Evolutionary conservation across 2,888 invertebrate species (phyloP), one percentile per base, ranked within the genome.

Genomic region (Drosophila mimetica): DNA sequence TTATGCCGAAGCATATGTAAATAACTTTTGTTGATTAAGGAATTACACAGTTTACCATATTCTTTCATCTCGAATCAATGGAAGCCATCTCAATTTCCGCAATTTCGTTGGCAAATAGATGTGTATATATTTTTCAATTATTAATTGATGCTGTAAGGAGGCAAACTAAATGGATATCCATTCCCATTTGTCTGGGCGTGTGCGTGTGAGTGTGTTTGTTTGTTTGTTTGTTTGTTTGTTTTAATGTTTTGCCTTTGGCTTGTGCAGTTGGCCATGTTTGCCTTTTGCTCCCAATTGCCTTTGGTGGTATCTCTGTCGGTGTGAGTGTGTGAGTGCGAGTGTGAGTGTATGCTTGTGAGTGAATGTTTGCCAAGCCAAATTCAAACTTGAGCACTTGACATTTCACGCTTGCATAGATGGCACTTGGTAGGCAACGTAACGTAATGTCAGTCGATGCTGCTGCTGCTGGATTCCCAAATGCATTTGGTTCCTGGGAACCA

Each of bases 321-420:
- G 30, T 30, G n/a, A n/a, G 34, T 25, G 46, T 30, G 18, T 44
- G 30, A 25, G 63, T 80, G 71, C 67, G 13, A 3, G 16, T 13
- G 22, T 52, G 32, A 37, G 32, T 53, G 46, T 36, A 11, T 37
- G 18, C 28, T 25, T 9, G 20, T 36, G 25, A 25, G 34, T 25
- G 39, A 30, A 63, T 84, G 76, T 71, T 82, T 82, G 70, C 66
- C 51, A 67, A 53, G 53, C 71, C 67, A 73, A 73, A 67, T 64
- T 63, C 71, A 58, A 57, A 51, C 74, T 72, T 65, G 66, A 77
- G 82, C 85, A 82, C 72, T 82, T 85, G 81, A 77, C 79, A 82
- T 82, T 79, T 79, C 72, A 82, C 76, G 77, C 79, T 79, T 72
- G 64, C 82, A 64, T 60, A 61, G 58, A 67, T 69, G 73, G 57